Evolutionary conservation across 2,113 vertebrate species (phyloP), one percentile per base, ranked within the genome.

Genomic region (Phaethon lepturus): DNA sequence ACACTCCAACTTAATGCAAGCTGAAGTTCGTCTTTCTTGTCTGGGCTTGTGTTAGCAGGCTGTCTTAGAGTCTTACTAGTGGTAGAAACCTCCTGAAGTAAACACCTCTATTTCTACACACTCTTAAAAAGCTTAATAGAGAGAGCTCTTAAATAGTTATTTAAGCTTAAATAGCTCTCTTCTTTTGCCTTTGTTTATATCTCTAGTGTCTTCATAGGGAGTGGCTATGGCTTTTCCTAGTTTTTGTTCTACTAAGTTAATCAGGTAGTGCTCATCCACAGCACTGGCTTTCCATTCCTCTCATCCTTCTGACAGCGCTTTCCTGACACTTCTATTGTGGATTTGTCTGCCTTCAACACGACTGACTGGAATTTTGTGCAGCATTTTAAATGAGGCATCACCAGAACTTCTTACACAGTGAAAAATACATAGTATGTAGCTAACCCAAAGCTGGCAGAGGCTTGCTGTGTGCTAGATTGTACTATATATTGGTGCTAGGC

Each of bases 401-500:
- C 31, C 50, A 71, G n/a, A 76, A 44, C n/a, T 49, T 75, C 40
- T 59, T 58, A 66, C 26, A 13, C 17, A 49, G 25, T 44, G 38
- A 35, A 42, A 78, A 75, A 28, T 10, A n/a, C 0, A 0, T 73
- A 40, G 23, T 19, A 55, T 0, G 0, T 55, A 33, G 29, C 40
- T 60, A 72, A 50, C 12, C 25, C 13, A 40, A 49, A 45, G 18
- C 45, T 1, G 2, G 8, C 52, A 44, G 64, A 71, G 35, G 58
- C 38, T 75, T 44, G 29, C 28, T 60, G 31, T 23, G 42, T 76
- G 45, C 52, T 72, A 26, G n/a, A 16, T 38, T 42, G 33, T 60
- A 23, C 62, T 60, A 33, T 45, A 24, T 75, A 6, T 29, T 11
- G 31, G 47, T 85, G 63, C 35, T 45, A 33, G 38, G 81, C 31